These are phyloP conservation scores for Iguana delicatissima DNA, from an alignment of 2,797 vertebrate species.

Conservation along the genomic window DNA sequence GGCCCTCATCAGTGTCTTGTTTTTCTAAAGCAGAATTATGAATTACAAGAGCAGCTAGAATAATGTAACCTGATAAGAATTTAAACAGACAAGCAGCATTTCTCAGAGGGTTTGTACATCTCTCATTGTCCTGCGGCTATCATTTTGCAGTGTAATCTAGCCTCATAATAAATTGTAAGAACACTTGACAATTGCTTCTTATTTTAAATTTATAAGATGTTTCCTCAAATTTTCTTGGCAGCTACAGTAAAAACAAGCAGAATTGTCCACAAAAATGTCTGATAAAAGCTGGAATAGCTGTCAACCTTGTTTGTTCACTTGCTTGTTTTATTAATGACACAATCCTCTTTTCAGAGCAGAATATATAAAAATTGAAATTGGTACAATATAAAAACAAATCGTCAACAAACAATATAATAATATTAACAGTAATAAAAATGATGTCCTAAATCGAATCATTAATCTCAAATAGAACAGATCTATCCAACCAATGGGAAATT, in stretches of 20 bases:
- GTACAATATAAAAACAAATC: background rate
- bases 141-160: background rate
- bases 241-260: background rate
- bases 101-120: background rate
- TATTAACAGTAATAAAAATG: background rate
- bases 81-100: background rate
- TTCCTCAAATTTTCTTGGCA: background rate
- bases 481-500: background rate
- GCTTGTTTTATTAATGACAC: background rate
- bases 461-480: background rate
- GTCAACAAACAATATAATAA: background rate
- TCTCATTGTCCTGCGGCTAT: background rate
- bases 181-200: background rate
- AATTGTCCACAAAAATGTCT: background rate
- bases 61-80: background rate
- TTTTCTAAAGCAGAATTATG: background rate
- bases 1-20: too few species aligned
- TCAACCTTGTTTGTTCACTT: background rate
- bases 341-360: background rate
- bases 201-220: background rate
- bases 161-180: background rate
- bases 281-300: background rate
- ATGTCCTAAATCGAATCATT: background rate
- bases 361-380: background rate
- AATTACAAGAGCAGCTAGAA: background rate